These are phyloP conservation scores for Tiliacea citrago DNA, from an alignment of 2,888 invertebrate genomes.

Conservation along the genomic window DNA sequence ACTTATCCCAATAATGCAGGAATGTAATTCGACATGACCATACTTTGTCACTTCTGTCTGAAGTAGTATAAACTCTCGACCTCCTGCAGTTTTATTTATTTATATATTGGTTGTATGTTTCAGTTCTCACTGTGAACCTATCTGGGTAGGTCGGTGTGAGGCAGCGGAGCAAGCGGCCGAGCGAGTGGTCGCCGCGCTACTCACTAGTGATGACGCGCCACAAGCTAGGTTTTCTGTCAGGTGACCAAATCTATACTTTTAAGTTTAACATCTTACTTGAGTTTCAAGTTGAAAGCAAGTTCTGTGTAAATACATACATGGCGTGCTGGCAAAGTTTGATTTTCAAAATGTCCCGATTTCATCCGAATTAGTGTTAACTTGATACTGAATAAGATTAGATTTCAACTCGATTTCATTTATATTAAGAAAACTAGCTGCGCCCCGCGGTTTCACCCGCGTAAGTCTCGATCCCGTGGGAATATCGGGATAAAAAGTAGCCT, in stretches of 20 bases:
- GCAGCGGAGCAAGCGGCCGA: constrained; percentile 73
- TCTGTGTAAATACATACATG: not conserved
- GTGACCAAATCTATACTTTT: constrained; percentile 54
- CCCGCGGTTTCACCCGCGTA: too few species aligned
- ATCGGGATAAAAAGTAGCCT: too few species aligned
- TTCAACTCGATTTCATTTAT: too few species aligned
- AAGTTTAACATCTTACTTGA: too few species aligned
- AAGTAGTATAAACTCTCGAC: not conserved
- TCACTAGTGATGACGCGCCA: constrained; percentile 63
- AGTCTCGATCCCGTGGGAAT: too few species aligned
- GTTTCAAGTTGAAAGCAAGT: not conserved
- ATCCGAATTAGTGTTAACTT: too few species aligned
- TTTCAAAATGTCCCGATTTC: not conserved
- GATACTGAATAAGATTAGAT: too few species aligned
- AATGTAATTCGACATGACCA: not conserved
- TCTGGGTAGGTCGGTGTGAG: constrained; percentile 82
- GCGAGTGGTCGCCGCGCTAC: constrained; percentile 74
- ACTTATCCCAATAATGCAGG: not conserved
- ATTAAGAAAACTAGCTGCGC: too few species aligned
- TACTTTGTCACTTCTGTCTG: not conserved
- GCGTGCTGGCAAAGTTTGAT: not conserved
- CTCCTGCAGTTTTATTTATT: not conserved
- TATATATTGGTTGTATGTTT: constrained; percentile 33
- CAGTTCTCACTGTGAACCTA: constrained; percentile 79
- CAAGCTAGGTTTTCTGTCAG: constrained; percentile 71